phyloP scores from a whole-genome alignment of 2,888 invertebrate species.

The Phlogophora meticulosa region DNA sequence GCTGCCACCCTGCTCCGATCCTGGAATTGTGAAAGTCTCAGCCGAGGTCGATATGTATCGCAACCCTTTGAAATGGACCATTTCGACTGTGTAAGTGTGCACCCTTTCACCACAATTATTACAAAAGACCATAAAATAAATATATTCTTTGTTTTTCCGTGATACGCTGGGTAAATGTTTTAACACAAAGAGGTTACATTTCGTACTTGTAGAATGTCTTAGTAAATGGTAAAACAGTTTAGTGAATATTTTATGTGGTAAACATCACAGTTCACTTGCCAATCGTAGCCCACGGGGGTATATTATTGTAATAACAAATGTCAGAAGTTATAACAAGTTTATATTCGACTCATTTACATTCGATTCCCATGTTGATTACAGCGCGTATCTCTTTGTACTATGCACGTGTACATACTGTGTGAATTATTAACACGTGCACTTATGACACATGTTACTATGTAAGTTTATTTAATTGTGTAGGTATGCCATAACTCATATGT shows the following conservation, averaged over 20 bases:
- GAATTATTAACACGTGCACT: slow-evolving; percentile 18
- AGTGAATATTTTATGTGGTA: slow-evolving; percentile 8
- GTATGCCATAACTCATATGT: no score
- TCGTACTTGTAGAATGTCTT: slow-evolving; percentile 1
- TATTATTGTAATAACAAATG: slow-evolving; percentile 33
- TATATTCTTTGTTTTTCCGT: slow-evolving; percentile 45
- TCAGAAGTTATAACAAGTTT: slow-evolving; percentile 51
- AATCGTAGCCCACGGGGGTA: slow-evolving; percentile 22
- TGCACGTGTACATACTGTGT: not conserved
- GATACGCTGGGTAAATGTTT: slow-evolving; percentile 31
- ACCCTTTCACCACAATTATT: slow-evolving; percentile 57
- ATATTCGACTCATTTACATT: slow-evolving; percentile 43
- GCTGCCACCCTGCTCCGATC: slow-evolving; percentile 16
- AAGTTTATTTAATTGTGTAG: not conserved
- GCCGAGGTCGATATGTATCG: slow-evolving; percentile 51
- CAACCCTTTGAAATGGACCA: slow-evolving; percentile 57
- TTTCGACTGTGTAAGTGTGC: slow-evolving; percentile 46
- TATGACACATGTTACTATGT: not conserved
- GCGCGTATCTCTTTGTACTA: slow-evolving; percentile 21
- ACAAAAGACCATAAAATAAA: slow-evolving; percentile 53
- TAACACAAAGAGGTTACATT: slow-evolving; percentile 15
- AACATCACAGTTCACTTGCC: slow-evolving; percentile 19
- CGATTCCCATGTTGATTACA: slow-evolving; percentile 44
- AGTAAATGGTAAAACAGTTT: not conserved
- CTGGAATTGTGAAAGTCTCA: slow-evolving; percentile 51